Evolutionary conservation across 2,888 invertebrate species (phyloP).

Genomic region (Barypeithes pellucidus): DNA sequence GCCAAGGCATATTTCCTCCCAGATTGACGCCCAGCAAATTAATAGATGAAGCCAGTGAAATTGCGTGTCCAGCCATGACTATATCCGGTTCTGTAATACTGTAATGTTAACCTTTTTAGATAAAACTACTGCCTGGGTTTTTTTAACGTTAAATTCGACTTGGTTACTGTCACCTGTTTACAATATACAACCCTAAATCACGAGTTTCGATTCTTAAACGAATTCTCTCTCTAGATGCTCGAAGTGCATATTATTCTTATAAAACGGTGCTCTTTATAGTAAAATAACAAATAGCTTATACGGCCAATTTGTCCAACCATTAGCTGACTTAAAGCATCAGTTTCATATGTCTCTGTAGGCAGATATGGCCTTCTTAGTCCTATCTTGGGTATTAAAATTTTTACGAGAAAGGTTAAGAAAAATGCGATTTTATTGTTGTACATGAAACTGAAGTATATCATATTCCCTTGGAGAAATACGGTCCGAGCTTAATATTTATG

Average conservation of each 20-base stretch:
- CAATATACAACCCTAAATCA: too few relatives aligned
- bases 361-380: constrained; percentile 1
- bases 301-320: constrained; percentile 14
- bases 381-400: constrained; percentile 26
- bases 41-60: too few relatives aligned
- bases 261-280: background rate
- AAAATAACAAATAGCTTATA: background rate
- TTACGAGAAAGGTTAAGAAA: constrained; percentile 22
- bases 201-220: too few relatives aligned
- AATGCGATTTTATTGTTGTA: constrained; percentile 23
- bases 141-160: too few relatives aligned
- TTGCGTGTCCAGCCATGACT: too few relatives aligned
- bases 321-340: background rate
- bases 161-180: too few relatives aligned
- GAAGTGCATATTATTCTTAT: background rate
- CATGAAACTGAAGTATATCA: constrained; percentile 21
- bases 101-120: too few relatives aligned
- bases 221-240: background rate
- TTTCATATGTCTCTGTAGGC: constrained; percentile 18
- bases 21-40: too few relatives aligned
- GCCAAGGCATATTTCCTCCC: too few relatives aligned
- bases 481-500: constrained; percentile 5
- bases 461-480: constrained; percentile 18
- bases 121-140: too few relatives aligned
- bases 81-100: too few relatives aligned